Percentiles rank a stretch among this genome's conserved stretches.
These are phyloP conservation scores for Platysternon megacephalum DNA, from an alignment of 2,113 vertebrate genomes.

Conservation along the genomic window DNA sequence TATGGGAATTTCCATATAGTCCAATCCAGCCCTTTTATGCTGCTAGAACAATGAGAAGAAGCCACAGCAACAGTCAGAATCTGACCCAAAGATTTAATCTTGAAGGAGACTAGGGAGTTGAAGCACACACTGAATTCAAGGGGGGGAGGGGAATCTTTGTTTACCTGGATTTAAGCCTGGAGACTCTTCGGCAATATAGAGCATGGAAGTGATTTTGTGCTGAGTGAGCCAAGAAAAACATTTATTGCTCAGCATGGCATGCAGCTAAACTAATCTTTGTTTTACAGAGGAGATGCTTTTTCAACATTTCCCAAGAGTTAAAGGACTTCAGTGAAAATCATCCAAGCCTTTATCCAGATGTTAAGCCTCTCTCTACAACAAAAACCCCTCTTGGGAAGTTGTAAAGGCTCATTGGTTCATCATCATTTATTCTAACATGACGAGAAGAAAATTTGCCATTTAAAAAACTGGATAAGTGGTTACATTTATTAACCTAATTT, in stretches of 20 bases:
- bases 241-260: slow-evolving; percentile 31
- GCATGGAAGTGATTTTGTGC: slow-evolving; percentile 12
- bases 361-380: slow-evolving; percentile 33
- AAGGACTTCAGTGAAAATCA: slow-evolving; percentile 59
- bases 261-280: slow-evolving; percentile 52
- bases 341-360: slow-evolving; percentile 61
- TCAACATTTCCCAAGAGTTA: slow-evolving; percentile 51
- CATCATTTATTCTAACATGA: background rate
- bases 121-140: background rate
- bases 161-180: slow-evolving; percentile 37
- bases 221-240: slow-evolving; percentile 50
- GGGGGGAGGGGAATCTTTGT: background rate
- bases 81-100: background rate
- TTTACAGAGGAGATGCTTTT: slow-evolving; percentile 54
- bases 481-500: background rate
- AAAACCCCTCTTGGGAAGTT: slow-evolving; percentile 19
- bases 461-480: background rate
- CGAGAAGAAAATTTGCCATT: background rate
- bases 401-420: slow-evolving; percentile 38
- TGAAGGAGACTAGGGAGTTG: background rate
- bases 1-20: background rate
- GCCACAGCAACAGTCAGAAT: background rate
- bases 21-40: background rate
- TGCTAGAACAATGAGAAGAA: background rate
- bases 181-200: background rate